Evolutionary conservation across 2,113 vertebrate genomes (phyloP).

Genomic region (Microtus pennsylvanicus): DNA sequence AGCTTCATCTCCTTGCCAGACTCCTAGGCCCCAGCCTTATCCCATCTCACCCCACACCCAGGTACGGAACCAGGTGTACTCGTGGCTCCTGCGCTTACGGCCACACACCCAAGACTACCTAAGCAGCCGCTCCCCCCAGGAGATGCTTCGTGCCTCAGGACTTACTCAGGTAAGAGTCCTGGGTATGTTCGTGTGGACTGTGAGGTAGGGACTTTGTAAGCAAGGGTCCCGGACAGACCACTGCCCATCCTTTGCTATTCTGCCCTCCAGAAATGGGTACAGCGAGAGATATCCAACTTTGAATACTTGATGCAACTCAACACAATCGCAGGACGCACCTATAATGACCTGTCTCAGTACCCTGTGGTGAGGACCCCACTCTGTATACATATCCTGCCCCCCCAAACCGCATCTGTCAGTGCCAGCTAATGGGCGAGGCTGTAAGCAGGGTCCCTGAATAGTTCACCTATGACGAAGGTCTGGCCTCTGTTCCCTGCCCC

Average conservation of each 20-base stretch:
- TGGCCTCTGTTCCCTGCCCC: not conserved
- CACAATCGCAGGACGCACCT: conserved; percentile 96
- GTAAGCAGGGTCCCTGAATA: not conserved
- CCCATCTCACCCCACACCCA: conserved; percentile 69
- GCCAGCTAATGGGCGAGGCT: not conserved
- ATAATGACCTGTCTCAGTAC: conserved; percentile 98
- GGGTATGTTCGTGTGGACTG: not conserved
- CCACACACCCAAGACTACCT: conserved; percentile 94
- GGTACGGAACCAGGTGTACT: conserved; percentile 97
- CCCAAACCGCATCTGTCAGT: not conserved
- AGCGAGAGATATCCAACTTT: conserved; percentile 97
- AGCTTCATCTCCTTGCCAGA: not conserved
- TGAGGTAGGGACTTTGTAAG: not conserved
- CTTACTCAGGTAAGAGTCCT: conserved; percentile 93
- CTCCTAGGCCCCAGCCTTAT: conserved; percentile 51
- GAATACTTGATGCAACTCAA: conserved; percentile 99
- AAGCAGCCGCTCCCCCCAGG: conserved; percentile 95
- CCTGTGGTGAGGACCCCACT: conserved; percentile 92
- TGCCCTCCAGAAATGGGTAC: conserved; percentile 95
- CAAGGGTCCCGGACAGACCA: not conserved
- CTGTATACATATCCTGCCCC: not conserved
- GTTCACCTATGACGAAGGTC: not conserved
- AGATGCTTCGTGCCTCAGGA: conserved; percentile 95
- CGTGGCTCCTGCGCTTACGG: conserved; percentile 92
- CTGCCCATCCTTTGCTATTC: not conserved